Evolutionary conservation across 2,888 invertebrate genomes (phyloP).

Genomic region (Petrolisthes cinctipes): DNA sequence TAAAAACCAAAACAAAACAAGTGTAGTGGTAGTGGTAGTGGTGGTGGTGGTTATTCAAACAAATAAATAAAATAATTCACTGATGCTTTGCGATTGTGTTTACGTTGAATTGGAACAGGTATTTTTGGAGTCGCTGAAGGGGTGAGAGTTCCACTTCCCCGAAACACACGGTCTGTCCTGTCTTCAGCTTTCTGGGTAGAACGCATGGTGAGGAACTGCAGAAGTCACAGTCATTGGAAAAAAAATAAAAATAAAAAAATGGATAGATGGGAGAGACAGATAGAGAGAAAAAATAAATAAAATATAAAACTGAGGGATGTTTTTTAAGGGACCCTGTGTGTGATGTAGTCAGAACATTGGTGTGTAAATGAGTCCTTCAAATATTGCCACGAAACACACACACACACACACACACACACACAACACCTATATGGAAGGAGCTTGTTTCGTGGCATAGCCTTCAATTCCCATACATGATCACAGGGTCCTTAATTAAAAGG

Average conservation of each 20-base stretch:
- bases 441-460: too few relatives aligned
- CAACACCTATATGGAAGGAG: too few relatives aligned
- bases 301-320: too few relatives aligned
- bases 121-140: slow-evolving; percentile 52
- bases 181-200: slow-evolving; percentile 47
- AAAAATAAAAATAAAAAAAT: background rate
- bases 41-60: slow-evolving; percentile 20
- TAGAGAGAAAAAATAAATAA: too few relatives aligned
- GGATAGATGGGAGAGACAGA: too few relatives aligned
- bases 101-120: slow-evolving; percentile 55
- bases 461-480: too few relatives aligned
- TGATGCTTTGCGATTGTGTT: background rate
- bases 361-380: too few relatives aligned
- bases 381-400: too few relatives aligned
- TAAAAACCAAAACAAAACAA: background rate
- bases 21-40: slow-evolving; percentile 7
- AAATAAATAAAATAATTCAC: slow-evolving; percentile 8
- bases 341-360: too few relatives aligned
- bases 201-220: slow-evolving; percentile 46
- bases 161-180: slow-evolving; percentile 38
- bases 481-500: too few relatives aligned
- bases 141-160: slow-evolving; percentile 28
- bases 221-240: background rate
- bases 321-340: too few relatives aligned
- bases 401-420: too few relatives aligned